Base-by-base conservation (phyloP, 2,797 vertebrate species). In the Lates japonicus region DNA sequence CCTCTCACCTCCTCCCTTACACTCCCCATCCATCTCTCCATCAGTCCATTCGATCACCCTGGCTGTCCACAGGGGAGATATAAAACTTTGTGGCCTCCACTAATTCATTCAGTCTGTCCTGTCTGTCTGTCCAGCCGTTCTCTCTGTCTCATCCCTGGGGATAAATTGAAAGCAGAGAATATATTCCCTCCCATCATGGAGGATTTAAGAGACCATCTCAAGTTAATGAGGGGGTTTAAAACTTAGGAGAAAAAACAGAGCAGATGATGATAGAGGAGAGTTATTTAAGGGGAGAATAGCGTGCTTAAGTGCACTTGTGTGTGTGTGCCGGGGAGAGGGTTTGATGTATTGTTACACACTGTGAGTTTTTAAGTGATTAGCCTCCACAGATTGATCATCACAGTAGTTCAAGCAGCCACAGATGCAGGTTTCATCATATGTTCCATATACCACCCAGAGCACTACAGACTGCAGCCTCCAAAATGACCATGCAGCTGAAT, bases 211-310 rank as follows among this genome's bases (percentile, higher is more conserved):
- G 55, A 76, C 84, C 61, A 68, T 88, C 87, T 83, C 44, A 19
- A 85, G 49, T 87, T 86, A 90, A 90, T 88, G 81, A 87, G 81
- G 69, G 79, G 75, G 85, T 83, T 90, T 90, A 76, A 85, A 78
- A 86, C 70, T 77, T 81, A 71, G 68, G 75, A 81, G 81, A 81
- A 76, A 35, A 84, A 79, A 74, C 64, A 83, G 76, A 86, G 65
- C 58, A 66, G 69, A 22, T 7, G 16, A 61, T 80, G 68, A 77
- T 39, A 62, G 73, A 79, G 13, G 41, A 46, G 60, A 59, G 69
- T 67, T 75, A 85, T 82, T 85, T 64, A 74, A 80, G 41, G 51
- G 52, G 61, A 66, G 76, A 37, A 49, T 33, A 46, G 29, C 44
- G 58, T 67, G 60, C 5, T 0, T 41, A 20, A 4, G 65, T 73